These are phyloP conservation scores for Plebejus argus DNA, from an alignment of 2,888 invertebrate genomes.

Conservation along the genomic window DNA sequence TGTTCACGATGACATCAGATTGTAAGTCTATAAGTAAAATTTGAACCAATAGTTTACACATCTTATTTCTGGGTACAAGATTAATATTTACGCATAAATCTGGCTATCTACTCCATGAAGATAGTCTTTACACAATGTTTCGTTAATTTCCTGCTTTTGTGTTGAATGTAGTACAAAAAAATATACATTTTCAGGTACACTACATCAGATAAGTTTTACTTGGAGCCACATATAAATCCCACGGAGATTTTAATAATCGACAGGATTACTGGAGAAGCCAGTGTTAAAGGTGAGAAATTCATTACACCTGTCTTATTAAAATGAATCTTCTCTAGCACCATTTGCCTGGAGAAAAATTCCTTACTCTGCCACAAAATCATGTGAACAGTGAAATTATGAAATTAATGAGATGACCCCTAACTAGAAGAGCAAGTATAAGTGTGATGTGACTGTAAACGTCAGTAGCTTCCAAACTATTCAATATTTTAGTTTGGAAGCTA, in stretches of 20 bases:
- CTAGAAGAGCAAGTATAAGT: not conserved
- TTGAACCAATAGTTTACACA: not conserved
- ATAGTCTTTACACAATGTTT: not conserved
- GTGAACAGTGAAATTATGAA: not conserved
- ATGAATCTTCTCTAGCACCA: not conserved
- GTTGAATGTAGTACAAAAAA: conserved; percentile 19
- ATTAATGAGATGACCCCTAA: not conserved
- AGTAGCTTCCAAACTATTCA: not conserved
- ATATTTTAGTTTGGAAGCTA: too few relatives aligned
- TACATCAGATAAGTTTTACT: conserved; percentile 93
- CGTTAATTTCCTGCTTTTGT: not conserved
- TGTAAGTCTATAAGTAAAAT: conserved; percentile 77
- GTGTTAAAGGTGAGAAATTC: conserved; percentile 82
- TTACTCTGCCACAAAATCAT: not conserved
- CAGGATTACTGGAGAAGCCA: conserved; percentile 87
- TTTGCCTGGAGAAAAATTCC: not conserved
- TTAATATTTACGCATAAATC: not conserved
- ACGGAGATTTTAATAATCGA: conserved; percentile 92
- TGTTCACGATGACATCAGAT: conserved; percentile 87
- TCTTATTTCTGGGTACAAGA: not conserved
- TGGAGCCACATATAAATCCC: conserved; percentile 88
- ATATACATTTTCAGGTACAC: conserved; percentile 83
- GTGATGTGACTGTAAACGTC: not conserved
- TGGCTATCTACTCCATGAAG: not conserved
- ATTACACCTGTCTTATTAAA: not conserved